Evolutionary conservation across 2,797 vertebrate species (phyloP).

Genomic region (Rhinoraja longicauda): DNA sequence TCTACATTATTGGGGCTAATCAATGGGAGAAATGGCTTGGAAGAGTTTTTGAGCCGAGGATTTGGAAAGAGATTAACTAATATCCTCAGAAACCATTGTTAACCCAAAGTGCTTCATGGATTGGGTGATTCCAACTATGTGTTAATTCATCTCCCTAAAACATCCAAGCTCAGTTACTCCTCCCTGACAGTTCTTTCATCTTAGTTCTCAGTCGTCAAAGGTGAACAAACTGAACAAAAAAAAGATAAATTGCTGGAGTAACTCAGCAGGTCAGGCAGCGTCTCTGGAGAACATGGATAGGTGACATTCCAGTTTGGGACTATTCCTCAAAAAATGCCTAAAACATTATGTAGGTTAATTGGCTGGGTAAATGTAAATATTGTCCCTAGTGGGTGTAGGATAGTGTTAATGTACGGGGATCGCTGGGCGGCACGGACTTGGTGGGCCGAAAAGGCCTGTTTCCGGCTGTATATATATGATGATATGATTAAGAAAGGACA

Average conservation of each 20-base stretch:
- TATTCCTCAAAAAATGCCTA: not conserved
- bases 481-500: not conserved
- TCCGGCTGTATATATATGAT: no score
- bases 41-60: conserved; percentile 4
- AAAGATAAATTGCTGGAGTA: no score
- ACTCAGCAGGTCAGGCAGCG: no score
- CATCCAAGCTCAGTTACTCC: conserved; percentile 2
- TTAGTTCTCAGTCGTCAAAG: not conserved
- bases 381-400: no score
- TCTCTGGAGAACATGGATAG: no score
- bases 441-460: no score
- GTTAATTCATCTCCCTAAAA: conserved; percentile 29
- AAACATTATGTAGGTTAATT: no score
- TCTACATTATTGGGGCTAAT: not conserved
- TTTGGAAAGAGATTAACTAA: conserved; percentile 8
- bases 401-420: no score
- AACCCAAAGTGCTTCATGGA: conserved; percentile 1
- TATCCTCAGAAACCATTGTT: conserved; percentile 22
- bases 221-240: not conserved
- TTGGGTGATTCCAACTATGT: conserved; percentile 22
- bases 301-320: no score
- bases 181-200: conserved; percentile 22
- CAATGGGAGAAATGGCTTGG: not conserved
- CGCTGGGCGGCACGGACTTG: no score
- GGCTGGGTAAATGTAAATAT: no score